Evolutionary conservation across 1,140 invertebrate species (phyloP), one percentile per base, ranked within the genome.

Genomic region (Drosophila arizonae): DNA sequence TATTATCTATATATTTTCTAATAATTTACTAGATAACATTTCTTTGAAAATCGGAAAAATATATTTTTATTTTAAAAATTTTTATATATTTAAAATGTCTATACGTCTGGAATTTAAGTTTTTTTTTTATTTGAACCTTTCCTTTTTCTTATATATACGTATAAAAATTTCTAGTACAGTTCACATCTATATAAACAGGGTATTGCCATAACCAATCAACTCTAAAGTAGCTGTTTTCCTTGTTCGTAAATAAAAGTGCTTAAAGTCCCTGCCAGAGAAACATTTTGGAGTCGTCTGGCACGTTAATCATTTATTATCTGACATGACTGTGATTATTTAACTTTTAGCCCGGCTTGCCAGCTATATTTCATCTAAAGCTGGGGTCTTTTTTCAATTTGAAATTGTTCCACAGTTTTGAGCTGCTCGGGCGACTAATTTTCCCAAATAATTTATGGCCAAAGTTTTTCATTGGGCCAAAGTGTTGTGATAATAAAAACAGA

Each of bases 301-400:
- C 82, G 80, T 88, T 88, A 89, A 88, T 88, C 80, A 88, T 89
- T 89, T 88, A 80, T 88, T 89, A 88, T 88, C 85, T 81, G 85
- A 85, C 84, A 78, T 78, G 84, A 55, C 78, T 79, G 79, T 84
- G 84, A 88, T 88, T 81, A 86, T 86, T 86, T 87, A 81, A 84
- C 79, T 85, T 89, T 89, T 89, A 69, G 64, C 54, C 62, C 50
- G 58, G 33, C 62, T 15, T 60, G 56, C 24, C 43, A 33, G 67
- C 60, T 68, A 88, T 89, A 84, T 77, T 80, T 88, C 84, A 88
- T 85, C 74, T 78, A 77, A 75, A 55, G 61, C 43, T 61, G 24
- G 10, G 30, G 43, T 11, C 11, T 72, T 71, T 41, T 56, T 57
- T 48, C 26, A 48, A 54, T 60, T 72, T 72, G 11, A 60, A 68